Percentiles rank a stretch among this genome's conserved stretches.
These are phyloP conservation scores for Trichopria drosophilae DNA, from an alignment of 2,888 invertebrate genomes.

Conservation along the genomic window DNA sequence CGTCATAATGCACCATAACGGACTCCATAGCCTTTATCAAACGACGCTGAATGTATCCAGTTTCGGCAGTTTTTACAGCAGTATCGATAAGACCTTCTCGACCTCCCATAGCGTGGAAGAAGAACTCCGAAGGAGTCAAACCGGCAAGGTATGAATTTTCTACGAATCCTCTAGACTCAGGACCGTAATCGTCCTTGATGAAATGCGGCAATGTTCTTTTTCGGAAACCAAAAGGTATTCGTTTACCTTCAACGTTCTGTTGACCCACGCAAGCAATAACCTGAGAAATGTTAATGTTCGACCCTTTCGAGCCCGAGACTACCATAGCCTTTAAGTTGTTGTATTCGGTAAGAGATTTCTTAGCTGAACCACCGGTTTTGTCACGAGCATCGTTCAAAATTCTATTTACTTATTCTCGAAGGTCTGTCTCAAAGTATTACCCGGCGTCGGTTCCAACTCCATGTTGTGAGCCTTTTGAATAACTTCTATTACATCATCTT, in stretches of 20 bases:
- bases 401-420: slow-evolving; percentile 98
- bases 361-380: slow-evolving; percentile 98
- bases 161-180: slow-evolving; percentile 98
- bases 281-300: slow-evolving; percentile 99
- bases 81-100: slow-evolving; percentile 99
- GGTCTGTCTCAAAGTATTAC: slow-evolving; percentile 97
- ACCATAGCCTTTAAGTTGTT: slow-evolving; percentile 99
- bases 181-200: slow-evolving; percentile 99
- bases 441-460: slow-evolving; percentile 97
- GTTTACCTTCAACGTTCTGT: slow-evolving; percentile 99
- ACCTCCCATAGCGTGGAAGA: slow-evolving; percentile 99
- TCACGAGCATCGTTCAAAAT: slow-evolving; percentile 99
- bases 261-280: slow-evolving; percentile 99
- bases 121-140: slow-evolving; percentile 97
- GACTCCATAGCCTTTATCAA: slow-evolving; percentile 99
- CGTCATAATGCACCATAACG: slow-evolving; percentile 98
- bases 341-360: slow-evolving; percentile 98
- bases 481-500: slow-evolving; percentile 99
- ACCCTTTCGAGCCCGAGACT: slow-evolving; percentile 98
- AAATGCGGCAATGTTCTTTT: slow-evolving; percentile 98
- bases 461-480: slow-evolving; percentile 99
- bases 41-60: slow-evolving; percentile 99
- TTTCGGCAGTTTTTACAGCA: slow-evolving; percentile 99
- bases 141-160: slow-evolving; percentile 99
- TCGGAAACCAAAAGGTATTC: slow-evolving; percentile 98